A percentile compares a stretch with the other conserved stretches of the same genome.
Evolutionary conservation across 2,113 vertebrate genomes (phyloP).

Genomic region (Dromiciops gliroides): DNA sequence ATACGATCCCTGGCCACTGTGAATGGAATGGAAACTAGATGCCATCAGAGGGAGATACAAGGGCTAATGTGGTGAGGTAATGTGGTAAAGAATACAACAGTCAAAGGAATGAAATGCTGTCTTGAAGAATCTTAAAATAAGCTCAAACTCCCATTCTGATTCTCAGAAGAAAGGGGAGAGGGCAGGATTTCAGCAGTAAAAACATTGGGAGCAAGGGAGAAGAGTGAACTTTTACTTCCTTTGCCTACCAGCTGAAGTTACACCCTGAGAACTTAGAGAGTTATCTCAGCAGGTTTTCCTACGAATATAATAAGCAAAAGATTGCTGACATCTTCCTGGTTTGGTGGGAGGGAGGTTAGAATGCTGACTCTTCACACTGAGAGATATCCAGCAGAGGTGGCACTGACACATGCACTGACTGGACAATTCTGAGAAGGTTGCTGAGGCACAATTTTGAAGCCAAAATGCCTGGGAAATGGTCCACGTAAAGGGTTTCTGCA

Average conservation of each 20-base stretch:
- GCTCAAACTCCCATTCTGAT: constrained; percentile 63
- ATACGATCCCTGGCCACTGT: constrained; percentile 89
- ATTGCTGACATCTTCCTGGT: constrained; percentile 49
- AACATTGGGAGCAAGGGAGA: not conserved
- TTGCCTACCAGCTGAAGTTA: not conserved
- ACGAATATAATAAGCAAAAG: constrained; percentile 18
- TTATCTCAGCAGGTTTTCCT: constrained; percentile 28
- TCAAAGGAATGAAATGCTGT: constrained; percentile 81
- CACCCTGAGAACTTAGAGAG: not conserved
- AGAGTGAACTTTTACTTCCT: not conserved
- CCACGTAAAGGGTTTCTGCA: not conserved
- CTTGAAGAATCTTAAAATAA: constrained; percentile 86
- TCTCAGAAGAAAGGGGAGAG: not conserved
- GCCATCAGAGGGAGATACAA: constrained; percentile 84
- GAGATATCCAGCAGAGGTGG: constrained; percentile 25
- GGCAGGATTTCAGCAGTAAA: constrained; percentile 25
- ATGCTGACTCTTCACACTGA: constrained; percentile 47
- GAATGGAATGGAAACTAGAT: constrained; percentile 91
- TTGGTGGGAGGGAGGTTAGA: constrained; percentile 25
- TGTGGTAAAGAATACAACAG: constrained; percentile 85
- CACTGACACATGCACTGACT: not conserved
- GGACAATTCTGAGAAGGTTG: constrained; percentile 5
- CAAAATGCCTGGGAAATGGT: not conserved
- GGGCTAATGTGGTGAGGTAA: constrained; percentile 88
- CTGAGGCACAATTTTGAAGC: constrained; percentile 54